Percentiles rank a stretch among this genome's conserved stretches.
phyloP scores from a whole-genome alignment of 2,888 invertebrate genomes.

The Clitarchus hookeri region DNA sequence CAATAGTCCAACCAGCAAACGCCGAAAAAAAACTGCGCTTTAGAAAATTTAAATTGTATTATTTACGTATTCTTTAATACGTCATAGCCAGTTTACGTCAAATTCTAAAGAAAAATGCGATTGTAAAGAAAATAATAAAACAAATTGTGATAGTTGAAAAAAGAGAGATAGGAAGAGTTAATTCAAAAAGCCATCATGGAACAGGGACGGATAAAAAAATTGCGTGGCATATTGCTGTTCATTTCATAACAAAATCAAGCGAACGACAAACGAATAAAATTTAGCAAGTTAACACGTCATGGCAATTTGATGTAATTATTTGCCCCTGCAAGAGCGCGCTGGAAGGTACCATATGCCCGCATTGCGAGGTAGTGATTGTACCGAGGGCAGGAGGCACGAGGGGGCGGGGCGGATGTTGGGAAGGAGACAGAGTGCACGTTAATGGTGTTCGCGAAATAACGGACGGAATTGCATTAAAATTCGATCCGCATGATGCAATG shows the following conservation, averaged over 20 bases:
- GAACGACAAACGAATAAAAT: constrained; percentile 1
- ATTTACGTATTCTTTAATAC: no score
- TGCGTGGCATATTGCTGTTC: not conserved
- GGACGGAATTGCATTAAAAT: constrained; percentile 61
- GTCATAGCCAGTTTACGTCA: no score
- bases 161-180: not conserved
- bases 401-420: constrained; percentile 31
- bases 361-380: constrained; percentile 27
- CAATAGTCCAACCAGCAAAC: no score
- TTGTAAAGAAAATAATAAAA: not conserved
- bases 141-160: not conserved
- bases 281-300: not conserved
- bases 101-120: no score
- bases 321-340: not conserved
- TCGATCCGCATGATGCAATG: constrained; percentile 59
- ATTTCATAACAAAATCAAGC: not conserved
- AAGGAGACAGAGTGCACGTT: constrained; percentile 51
- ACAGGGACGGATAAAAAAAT: not conserved
- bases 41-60: no score
- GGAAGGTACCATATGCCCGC: not conserved
- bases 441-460: constrained; percentile 58
- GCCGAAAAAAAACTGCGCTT: no score
- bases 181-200: not conserved
- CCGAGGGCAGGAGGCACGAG: not conserved
- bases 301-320: not conserved